Conservation (phyloP, 2,797 vertebrate species). For the Carapus acus region DNA sequence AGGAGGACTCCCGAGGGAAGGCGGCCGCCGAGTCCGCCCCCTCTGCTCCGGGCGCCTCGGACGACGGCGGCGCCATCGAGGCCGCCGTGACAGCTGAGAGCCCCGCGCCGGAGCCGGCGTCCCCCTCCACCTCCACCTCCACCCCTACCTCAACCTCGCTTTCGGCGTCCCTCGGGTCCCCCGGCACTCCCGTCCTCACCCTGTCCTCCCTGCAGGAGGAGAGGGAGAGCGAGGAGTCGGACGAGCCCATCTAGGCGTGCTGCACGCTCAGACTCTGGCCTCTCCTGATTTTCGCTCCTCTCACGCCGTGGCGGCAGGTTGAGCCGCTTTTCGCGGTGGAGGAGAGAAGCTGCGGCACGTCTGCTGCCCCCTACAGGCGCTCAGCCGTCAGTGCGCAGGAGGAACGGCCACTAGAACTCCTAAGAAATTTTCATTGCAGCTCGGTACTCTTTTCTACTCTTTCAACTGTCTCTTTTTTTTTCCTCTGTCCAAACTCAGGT, state of each 20-base stretch:
- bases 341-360: constrained; percentile 18
- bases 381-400: constrained; percentile 45
- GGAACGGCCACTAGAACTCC: constrained; percentile 37
- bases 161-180: constrained; percentile 30
- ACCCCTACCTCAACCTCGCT: constrained; percentile 50
- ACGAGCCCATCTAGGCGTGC: constrained; percentile 69
- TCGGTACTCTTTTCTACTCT: constrained; percentile 57
- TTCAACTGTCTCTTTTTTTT: constrained; percentile 51
- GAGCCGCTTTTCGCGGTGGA: constrained; percentile 34
- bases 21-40: constrained; percentile 34
- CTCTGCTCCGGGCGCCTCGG: constrained; percentile 32
- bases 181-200: constrained; percentile 54
- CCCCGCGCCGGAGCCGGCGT: constrained; percentile 35
- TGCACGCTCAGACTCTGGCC: constrained; percentile 35
- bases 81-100: constrained; percentile 19
- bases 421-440: constrained; percentile 48
- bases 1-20: constrained; percentile 53
- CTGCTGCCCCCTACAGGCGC: constrained; percentile 30
- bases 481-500: constrained; percentile 65
- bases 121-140: constrained; percentile 58
- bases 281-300: constrained; percentile 28
- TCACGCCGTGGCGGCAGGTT: constrained; percentile 26
- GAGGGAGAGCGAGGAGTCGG: constrained; percentile 65
- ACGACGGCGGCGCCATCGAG: constrained; percentile 19
- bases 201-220: constrained; percentile 69